Conservation (phyloP, 2,888 invertebrate genomes). For the Tipula helvola region DNA sequence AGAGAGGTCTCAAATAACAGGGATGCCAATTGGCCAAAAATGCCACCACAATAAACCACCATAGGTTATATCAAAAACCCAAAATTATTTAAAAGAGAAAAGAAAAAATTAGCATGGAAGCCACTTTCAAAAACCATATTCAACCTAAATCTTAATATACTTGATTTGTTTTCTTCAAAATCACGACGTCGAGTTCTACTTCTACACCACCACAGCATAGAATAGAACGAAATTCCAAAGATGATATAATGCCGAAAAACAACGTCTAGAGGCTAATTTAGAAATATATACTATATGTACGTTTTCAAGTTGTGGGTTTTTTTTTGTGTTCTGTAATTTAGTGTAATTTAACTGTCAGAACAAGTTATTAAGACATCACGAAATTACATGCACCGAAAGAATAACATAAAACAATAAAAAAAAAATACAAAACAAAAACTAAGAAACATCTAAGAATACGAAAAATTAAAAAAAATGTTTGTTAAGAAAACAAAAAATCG, state of each 20-base stretch:
- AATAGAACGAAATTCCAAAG: background rate
- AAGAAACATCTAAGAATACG: background rate
- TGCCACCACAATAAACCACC: too few relatives aligned
- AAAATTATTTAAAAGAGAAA: too few relatives aligned
- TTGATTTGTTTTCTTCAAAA: background rate
- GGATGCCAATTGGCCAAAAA: too few relatives aligned
- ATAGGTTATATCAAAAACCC: too few relatives aligned
- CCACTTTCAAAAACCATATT: too few relatives aligned
- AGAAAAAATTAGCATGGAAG: too few relatives aligned
- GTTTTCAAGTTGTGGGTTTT: background rate
- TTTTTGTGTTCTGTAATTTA: constrained; percentile 17
- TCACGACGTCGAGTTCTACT: background rate
- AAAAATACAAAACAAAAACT: background rate
- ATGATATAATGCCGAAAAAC: constrained; percentile 1
- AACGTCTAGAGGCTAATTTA: constrained; percentile 8
- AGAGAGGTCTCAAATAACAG: too few relatives aligned
- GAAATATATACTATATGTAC: background rate
- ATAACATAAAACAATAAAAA: background rate
- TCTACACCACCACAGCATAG: background rate
- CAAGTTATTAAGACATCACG: constrained; percentile 20
- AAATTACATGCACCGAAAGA: constrained; percentile 10
- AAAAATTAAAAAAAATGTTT: background rate
- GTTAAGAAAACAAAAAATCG: background rate
- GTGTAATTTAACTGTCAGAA: constrained; percentile 21
- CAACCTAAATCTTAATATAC: too few relatives aligned